phyloP scores from a whole-genome alignment of 2,888 invertebrate genomes.

The Diarsia dahlii region DNA sequence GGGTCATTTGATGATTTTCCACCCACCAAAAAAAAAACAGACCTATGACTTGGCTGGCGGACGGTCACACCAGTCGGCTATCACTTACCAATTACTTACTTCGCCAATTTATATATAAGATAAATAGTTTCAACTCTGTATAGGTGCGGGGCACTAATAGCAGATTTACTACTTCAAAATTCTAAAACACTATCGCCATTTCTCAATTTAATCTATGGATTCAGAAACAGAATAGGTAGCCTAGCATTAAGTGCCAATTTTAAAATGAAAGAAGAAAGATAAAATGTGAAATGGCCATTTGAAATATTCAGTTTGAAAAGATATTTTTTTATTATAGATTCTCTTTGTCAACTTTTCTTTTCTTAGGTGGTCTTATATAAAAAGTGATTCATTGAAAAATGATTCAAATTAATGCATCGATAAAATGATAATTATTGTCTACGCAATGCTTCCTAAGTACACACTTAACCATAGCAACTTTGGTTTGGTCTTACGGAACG shows the following conservation, averaged over 20 bases:
- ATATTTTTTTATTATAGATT: constrained; percentile 2
- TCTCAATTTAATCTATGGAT: not conserved
- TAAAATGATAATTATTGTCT: not conserved
- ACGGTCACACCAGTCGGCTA: no score
- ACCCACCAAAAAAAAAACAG: no score
- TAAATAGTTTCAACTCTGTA: no score
- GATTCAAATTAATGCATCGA: not conserved
- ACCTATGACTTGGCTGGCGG: no score
- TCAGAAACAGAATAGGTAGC: not conserved
- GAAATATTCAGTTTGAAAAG: constrained; percentile 17
- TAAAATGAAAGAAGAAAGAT: not conserved
- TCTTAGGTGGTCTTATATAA: not conserved
- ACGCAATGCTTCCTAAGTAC: not conserved
- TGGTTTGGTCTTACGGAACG: no score
- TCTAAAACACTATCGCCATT: not conserved
- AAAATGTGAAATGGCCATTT: not conserved
- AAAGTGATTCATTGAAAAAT: not conserved
- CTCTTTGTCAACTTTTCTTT: not conserved
- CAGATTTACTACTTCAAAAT: not conserved
- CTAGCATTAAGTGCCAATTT: not conserved
- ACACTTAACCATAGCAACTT: no score
- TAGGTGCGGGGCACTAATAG: no score
- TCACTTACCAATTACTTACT: no score
- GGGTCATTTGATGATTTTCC: no score
- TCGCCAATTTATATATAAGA: no score